Conservation (phyloP, 2,113 vertebrate genomes). For the Rafetus swinhoei region DNA sequence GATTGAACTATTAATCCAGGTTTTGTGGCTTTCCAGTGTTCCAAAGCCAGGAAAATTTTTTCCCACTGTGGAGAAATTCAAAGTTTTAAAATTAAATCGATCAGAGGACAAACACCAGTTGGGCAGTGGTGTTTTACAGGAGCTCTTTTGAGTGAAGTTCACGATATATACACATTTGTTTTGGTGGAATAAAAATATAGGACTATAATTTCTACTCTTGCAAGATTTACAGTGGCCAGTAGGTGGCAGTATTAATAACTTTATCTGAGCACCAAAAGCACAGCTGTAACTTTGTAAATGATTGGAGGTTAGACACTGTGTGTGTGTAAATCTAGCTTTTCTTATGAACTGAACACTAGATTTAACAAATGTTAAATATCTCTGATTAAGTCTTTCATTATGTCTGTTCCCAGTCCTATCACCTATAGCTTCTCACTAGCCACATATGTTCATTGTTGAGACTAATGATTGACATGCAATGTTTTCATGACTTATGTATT, state of each 20-base stretch:
- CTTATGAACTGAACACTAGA: accelerated
- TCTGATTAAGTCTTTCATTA: background rate
- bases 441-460: too few relatives aligned
- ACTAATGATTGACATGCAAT: background rate
- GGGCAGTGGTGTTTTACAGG: background rate
- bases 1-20: background rate
- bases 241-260: background rate
- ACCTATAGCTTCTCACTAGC: background rate
- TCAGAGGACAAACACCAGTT: background rate
- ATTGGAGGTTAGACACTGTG: background rate
- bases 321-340: background rate
- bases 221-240: background rate
- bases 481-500: background rate
- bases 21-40: background rate
- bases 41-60: background rate
- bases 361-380: background rate
- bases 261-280: background rate
- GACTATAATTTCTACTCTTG: background rate
- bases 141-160: background rate
- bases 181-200: background rate
- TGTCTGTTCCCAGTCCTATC: background rate
- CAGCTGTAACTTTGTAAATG: background rate
- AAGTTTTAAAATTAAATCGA: background rate
- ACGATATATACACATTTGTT: too few relatives aligned
- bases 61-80: background rate